Evolutionary conservation across 2,797 vertebrate species (phyloP).

Genomic region (Ptychadena robeensis): DNA sequence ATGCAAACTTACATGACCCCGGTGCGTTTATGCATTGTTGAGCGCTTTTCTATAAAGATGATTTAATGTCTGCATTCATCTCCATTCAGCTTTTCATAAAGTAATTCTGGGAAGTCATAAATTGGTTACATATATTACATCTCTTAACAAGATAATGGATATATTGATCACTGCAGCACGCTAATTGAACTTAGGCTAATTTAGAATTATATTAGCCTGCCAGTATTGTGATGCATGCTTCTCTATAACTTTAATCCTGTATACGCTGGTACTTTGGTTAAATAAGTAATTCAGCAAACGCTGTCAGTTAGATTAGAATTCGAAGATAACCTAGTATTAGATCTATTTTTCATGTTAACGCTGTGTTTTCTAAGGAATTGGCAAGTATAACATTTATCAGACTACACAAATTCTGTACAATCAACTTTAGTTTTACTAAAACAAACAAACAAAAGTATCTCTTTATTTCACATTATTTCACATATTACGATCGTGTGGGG

Average conservation of each 20-base stretch:
- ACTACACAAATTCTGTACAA: too few species aligned
- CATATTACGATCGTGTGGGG: too few species aligned
- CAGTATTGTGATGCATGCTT: neutral
- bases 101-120: conserved; percentile 39
- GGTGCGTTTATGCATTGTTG: neutral
- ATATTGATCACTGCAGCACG: conserved; percentile 33
- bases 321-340: neutral
- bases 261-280: neutral
- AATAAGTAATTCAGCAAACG: conserved; percentile 2
- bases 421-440: too few species aligned
- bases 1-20: conserved; percentile 2
- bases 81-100: conserved; percentile 28
- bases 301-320: neutral
- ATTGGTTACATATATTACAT: conserved; percentile 19
- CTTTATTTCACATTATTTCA: too few species aligned
- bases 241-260: neutral
- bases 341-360: neutral
- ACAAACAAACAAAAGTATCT: too few species aligned
- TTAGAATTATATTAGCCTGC: conserved; percentile 10
- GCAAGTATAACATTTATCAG: too few species aligned
- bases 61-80: neutral
- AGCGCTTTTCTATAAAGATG: neutral
- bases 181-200: conserved; percentile 21
- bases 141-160: conserved; percentile 50
- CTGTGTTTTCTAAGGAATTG: neutral